Base-by-base conservation (phyloP, 2,888 invertebrate genomes). In the Pilophorus perplexus region DNA sequence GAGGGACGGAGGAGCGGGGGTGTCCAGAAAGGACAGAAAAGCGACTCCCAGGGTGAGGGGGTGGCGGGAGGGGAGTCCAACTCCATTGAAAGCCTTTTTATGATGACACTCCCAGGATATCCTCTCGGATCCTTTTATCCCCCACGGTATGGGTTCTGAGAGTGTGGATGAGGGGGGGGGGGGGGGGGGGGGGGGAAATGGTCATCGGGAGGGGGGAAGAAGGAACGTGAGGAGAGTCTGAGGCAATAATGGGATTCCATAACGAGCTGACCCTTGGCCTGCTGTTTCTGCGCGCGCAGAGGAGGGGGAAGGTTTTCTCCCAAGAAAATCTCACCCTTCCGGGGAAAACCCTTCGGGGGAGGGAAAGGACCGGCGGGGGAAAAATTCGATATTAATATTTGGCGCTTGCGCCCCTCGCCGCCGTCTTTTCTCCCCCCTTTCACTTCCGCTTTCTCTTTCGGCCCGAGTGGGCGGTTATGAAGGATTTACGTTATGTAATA, bases 41-140 rank as follows among this genome's bases (percentile, higher is more conserved):
- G n/a, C n/a, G n/a, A n/a, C n/a, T n/a, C 25, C 8, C 27, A 33
- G 28, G 27, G 23, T 18, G 22, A 23, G 25, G 40, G 16, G 28
- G 5, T 18, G 28, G 55, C 14, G 33, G 42, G 28, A 25, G 42
- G 22, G 33, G 46, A 57, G 57, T 46, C 57, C 48, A 46, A 57
- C 57, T 66, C 66, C 66, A 66, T 66, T 66, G 66, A 66, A 66
- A 66, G 66, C 66, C 66, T 66, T 66, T 66, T 66, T 66, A 66
- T 66, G 66, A 66, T 66, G 66, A 66, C 66, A 66, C 66, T 55
- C 57, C 66, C 66, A 66, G 66, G 66, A 66, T 66, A 66, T 66
- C 66, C 66, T 55, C 57, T 57, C 57, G 66, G 66, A 66, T 66
- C 66, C 66, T 66, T 66, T 66, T 66, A 66, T 66, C 66, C 66